A percentile compares a stretch with the other conserved stretches of the same genome.
Evolutionary conservation across 2,888 invertebrate species (phyloP).

Genomic region (Eutolmus rufibarbis): DNA sequence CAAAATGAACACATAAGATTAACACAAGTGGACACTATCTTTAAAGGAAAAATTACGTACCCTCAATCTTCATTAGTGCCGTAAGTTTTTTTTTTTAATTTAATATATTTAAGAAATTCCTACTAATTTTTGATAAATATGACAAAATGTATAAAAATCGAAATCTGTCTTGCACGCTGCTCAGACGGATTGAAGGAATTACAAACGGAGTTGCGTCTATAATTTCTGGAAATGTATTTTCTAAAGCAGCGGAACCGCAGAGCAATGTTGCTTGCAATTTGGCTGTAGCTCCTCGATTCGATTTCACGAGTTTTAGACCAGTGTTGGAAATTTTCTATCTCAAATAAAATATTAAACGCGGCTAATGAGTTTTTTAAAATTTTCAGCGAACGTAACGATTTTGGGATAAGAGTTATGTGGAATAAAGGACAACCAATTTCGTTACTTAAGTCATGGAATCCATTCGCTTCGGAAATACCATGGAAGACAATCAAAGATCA

Average conservation of each 20-base stretch:
- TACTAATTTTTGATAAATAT: neutral
- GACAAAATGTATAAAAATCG: neutral
- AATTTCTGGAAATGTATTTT: conserved; percentile 47
- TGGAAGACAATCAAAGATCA: conserved; percentile 82
- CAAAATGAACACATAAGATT: conserved; percentile 75
- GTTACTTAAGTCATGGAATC: conserved; percentile 82
- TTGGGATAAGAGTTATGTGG: conserved; percentile 81
- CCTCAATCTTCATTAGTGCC: conserved; percentile 82
- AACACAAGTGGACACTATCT: conserved; percentile 73
- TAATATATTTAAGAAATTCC: neutral
- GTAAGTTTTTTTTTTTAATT: conserved; percentile 68
- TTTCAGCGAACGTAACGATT: conserved; percentile 74
- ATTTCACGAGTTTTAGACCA: conserved; percentile 51
- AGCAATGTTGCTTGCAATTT: conserved; percentile 25
- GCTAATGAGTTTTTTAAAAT: neutral
- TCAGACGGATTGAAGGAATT: conserved; percentile 51
- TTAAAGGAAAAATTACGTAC: conserved; percentile 81
- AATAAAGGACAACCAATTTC: conserved; percentile 75
- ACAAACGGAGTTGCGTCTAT: conserved; percentile 51
- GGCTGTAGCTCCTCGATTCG: conserved; percentile 49
- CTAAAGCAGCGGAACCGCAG: neutral
- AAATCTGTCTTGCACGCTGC: neutral
- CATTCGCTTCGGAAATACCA: conserved; percentile 80
- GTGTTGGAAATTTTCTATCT: conserved; percentile 45
- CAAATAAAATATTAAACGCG: neutral